A percentile compares a stretch with the other conserved stretches of the same genome.
Conservation (phyloP, 1,140 invertebrate genomes). For the Drosophila pachea region DNA sequence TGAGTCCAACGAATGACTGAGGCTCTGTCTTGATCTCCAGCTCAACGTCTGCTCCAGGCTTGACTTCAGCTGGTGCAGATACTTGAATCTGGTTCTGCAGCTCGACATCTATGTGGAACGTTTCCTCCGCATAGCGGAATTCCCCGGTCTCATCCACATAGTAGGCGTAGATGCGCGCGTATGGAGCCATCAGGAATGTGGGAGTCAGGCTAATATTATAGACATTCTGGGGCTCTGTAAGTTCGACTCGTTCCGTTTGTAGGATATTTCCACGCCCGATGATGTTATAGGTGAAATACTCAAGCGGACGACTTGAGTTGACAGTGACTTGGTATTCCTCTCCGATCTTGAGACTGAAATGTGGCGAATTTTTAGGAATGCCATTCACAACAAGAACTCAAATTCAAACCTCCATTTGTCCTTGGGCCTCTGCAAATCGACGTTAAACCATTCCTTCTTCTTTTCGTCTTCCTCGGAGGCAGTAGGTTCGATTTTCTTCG, state of each 20-base stretch:
- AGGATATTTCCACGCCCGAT: constrained; percentile 92
- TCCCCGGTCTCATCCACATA: constrained; percentile 86
- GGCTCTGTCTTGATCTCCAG: constrained; percentile 87
- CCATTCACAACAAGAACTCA: background rate
- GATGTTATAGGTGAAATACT: constrained; percentile 88
- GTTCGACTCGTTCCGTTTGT: constrained; percentile 83
- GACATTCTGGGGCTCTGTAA: constrained; percentile 54
- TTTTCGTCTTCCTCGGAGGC: constrained; percentile 33
- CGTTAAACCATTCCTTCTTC: constrained; percentile 63
- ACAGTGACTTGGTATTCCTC: constrained; percentile 88
- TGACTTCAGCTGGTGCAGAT: constrained; percentile 79
- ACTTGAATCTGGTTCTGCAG: constrained; percentile 83
- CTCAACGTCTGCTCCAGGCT: constrained; percentile 86
- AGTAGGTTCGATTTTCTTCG: constrained; percentile 51
- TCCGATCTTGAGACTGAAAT: constrained; percentile 82
- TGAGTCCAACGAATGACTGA: constrained; percentile 90
- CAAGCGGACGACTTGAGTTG: constrained; percentile 88
- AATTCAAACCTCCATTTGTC: constrained; percentile 52
- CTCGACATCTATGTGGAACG: constrained; percentile 87
- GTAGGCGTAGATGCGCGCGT: constrained; percentile 88
- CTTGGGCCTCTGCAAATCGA: constrained; percentile 42
- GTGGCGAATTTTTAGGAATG: background rate
- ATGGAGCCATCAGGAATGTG: constrained; percentile 88
- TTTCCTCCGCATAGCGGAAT: constrained; percentile 88
- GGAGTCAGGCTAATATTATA: constrained; percentile 82